Evolutionary conservation across 2,113 vertebrate species (phyloP).

Genomic region (Rhineura floridana): DNA sequence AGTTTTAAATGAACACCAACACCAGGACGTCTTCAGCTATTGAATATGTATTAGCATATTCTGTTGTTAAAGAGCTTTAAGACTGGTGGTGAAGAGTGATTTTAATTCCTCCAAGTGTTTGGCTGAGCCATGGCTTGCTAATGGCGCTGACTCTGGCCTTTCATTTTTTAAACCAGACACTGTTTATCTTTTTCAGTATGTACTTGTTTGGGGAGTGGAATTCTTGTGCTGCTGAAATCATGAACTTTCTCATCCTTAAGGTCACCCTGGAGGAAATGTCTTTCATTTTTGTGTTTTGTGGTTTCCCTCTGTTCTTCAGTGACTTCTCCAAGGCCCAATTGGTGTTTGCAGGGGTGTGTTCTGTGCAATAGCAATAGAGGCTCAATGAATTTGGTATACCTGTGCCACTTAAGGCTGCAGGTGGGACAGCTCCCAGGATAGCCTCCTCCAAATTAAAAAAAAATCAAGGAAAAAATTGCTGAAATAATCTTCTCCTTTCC

Average conservation of each 20-base stretch:
- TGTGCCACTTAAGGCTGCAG: neutral
- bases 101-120: neutral
- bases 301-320: slow-evolving; percentile 34
- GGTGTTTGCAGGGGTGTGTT: slow-evolving; percentile 6
- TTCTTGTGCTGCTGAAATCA: slow-evolving; percentile 42
- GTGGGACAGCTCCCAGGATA: neutral
- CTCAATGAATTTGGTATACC: neutral
- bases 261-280: slow-evolving; percentile 69
- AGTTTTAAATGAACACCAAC: neutral
- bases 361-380: neutral
- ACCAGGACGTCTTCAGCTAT: neutral
- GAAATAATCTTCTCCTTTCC: neutral
- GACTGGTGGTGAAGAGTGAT: no score
- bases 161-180: neutral
- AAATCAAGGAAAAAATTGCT: neutral
- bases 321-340: slow-evolving; percentile 44
- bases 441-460: neutral
- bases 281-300: slow-evolving; percentile 55
- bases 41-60: neutral
- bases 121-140: neutral
- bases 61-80: neutral
- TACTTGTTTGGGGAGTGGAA: slow-evolving; percentile 48
- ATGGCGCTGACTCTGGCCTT: neutral
- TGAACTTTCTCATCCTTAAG: slow-evolving; percentile 72
- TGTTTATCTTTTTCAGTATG: slow-evolving; percentile 33